Evolutionary conservation across 2,113 vertebrate species (phyloP).

Genomic region (Camelus bactrianus): DNA sequence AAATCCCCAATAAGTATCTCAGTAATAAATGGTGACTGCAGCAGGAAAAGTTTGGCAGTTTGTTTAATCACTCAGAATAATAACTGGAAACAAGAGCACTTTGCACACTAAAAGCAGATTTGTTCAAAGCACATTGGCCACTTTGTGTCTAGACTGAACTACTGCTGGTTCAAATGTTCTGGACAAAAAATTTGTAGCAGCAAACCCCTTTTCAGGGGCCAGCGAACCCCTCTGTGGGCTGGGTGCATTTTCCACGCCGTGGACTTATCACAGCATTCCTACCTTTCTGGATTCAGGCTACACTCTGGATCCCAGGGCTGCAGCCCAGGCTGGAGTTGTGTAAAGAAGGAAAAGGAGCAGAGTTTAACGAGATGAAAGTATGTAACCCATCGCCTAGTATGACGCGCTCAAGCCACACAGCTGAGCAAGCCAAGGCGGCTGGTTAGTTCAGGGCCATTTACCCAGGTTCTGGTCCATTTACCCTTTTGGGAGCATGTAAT

Average conservation of each 20-base stretch:
- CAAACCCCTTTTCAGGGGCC: conserved; percentile 14
- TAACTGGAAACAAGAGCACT: conserved; percentile 71
- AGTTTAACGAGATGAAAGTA: not conserved
- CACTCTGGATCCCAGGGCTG: not conserved
- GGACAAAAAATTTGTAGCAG: conserved; percentile 54
- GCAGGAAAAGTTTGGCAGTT: conserved; percentile 44
- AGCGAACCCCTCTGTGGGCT: conserved; percentile 50
- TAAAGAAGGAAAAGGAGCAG: not conserved
- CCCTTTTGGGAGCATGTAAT: not conserved
- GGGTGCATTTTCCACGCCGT: conserved; percentile 15
- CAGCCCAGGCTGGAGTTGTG: not conserved
- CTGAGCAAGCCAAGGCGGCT: not conserved
- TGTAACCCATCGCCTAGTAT: not conserved
- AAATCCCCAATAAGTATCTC: conserved; percentile 77
- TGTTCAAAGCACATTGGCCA: conserved; percentile 67
- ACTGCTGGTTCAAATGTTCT: conserved; percentile 58
- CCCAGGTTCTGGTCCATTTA: not conserved
- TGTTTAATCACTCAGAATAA: conserved; percentile 76
- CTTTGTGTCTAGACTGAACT: conserved; percentile 72
- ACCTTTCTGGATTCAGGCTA: not conserved
- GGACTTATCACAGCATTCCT: not conserved
- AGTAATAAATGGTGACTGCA: conserved; percentile 70
- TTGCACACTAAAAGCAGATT: conserved; percentile 74
- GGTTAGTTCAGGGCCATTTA: conserved; percentile 3
- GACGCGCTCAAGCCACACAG: not conserved